Evolutionary conservation across 35 echinoderm and acorn worm species (phyloP), one percentile per base, ranked within the genome.

Genomic region (Lytechinus pictus): DNA sequence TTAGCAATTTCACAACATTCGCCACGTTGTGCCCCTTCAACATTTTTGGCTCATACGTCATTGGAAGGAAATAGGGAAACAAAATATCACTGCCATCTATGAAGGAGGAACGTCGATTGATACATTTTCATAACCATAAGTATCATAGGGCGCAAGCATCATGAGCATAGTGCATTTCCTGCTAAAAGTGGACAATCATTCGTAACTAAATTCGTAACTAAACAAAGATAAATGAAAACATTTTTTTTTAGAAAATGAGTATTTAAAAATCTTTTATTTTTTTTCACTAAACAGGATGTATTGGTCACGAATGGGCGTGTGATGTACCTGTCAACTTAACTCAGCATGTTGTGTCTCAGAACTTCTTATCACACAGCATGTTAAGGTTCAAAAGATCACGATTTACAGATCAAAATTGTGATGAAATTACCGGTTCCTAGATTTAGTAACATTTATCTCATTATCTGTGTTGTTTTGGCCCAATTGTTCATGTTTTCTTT

Each of bases 391-490:
- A 90, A 27, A 90, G 28, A 54, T 90, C 88, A 54, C 88, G 52
- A 54, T 52, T 90, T 90, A 90, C 16, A 52, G 88, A 33, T 12
- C 29, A 10, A 90, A 90, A 90, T 44, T 90, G 88, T 28, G 29
- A 90, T 90, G 33, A 54, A 90, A 90, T 90, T 12, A 52, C 88
- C 88, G 88, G 52, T 44, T 90, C 88, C 29, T 90, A 54, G 88
- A 90, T 90, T 90, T 54, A 54, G 88, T 90, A 90, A 90, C 88
- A 90, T 90, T 90, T 54, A 54, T 90, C 88, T 52, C 10, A 21
- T 90, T 33, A 90, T 52, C 88, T 90, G 33, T 90, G 88, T 90
- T 90, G 88, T 90, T 52, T 90, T 90, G 52, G 88, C 88, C 88
- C 88, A 90, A 90, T 90, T 90, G 6, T 54, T 90, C 88, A 33